phyloP scores from a whole-genome alignment of 2,888 invertebrate genomes.

The Drosophila cognata region DNA sequence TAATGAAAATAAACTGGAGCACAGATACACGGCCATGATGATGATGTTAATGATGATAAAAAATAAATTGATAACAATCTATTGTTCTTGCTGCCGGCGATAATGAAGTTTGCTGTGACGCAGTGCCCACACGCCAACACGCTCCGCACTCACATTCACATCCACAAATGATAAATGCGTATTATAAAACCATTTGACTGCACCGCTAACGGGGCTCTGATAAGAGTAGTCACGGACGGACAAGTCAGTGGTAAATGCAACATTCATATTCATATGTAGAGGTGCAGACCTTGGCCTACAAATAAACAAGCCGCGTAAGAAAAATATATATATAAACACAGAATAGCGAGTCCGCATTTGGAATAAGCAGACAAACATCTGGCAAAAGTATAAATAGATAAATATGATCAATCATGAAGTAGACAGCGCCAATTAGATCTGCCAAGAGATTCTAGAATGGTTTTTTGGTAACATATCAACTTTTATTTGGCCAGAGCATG shows the following conservation, averaged over 20 bases:
- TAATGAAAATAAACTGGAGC: constrained; percentile 75
- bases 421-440: not conserved
- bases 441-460: not conserved
- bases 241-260: constrained; percentile 30
- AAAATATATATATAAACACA: not conserved
- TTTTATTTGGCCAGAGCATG: not conserved
- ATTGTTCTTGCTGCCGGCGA: not conserved
- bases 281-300: constrained; percentile 61
- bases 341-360: not conserved
- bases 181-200: constrained; percentile 52
- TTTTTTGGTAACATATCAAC: not conserved
- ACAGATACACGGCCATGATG: constrained; percentile 48
- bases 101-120: constrained; percentile 44
- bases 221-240: constrained; percentile 25
- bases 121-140: constrained; percentile 35
- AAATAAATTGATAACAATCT: constrained; percentile 13
- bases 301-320: constrained; percentile 8
- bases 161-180: constrained; percentile 55
- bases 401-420: not conserved
- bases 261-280: constrained; percentile 15
- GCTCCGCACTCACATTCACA: constrained; percentile 29
- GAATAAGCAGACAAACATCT: constrained; percentile 6
- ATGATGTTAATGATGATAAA: not conserved
- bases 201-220: constrained; percentile 26
- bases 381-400: not conserved